phyloP scores from a whole-genome alignment of 2,888 invertebrate genomes.

The Aphrophora alni region DNA sequence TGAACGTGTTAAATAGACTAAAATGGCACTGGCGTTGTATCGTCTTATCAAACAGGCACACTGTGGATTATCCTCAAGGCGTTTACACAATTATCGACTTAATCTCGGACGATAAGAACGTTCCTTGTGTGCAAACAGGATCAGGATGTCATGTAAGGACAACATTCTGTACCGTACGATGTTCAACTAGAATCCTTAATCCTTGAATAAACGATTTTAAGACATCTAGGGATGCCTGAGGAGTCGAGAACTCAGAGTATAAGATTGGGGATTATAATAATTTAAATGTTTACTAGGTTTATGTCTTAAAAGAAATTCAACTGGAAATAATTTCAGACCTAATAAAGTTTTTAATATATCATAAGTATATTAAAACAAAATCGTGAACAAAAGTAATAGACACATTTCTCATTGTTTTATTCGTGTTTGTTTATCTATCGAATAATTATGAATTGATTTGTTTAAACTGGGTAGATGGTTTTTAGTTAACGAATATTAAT shows the following conservation, averaged over 20 bases:
- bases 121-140: neutral
- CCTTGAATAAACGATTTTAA: neutral
- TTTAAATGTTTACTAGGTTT: neutral
- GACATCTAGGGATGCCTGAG: neutral
- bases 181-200: neutral
- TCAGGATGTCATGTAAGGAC: neutral
- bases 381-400: too few relatives aligned
- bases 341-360: too few relatives aligned
- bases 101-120: neutral
- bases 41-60: conserved; percentile 3
- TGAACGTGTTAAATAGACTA: neutral
- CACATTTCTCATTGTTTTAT: too few relatives aligned
- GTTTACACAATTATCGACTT: conserved; percentile 9
- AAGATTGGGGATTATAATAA: neutral
- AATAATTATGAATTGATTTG: too few relatives aligned
- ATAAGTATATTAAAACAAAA: too few relatives aligned
- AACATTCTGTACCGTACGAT: neutral
- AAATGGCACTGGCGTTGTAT: neutral
- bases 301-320: too few relatives aligned
- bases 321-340: too few relatives aligned
- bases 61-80: neutral
- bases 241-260: neutral
- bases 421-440: too few relatives aligned
- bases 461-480: too few relatives aligned
- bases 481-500: too few relatives aligned